phyloP scores from a whole-genome alignment of 2,113 vertebrate species.

The Perca schrenkii region DNA sequence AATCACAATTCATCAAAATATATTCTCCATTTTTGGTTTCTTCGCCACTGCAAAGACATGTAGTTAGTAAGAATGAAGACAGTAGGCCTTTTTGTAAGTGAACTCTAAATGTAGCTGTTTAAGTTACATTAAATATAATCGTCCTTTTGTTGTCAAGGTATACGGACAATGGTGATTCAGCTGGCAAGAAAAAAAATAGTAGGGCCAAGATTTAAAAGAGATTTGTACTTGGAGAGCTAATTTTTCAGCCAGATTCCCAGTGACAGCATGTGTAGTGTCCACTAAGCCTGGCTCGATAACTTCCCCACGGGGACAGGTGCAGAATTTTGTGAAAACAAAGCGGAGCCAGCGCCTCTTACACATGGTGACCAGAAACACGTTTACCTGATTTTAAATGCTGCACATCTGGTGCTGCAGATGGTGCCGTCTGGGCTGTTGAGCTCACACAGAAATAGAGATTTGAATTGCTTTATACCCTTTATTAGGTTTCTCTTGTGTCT shows the following conservation, averaged over 20 bases:
- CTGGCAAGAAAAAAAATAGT: neutral
- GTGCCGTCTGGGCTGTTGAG: slow-evolving; percentile 20
- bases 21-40: neutral
- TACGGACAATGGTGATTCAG: neutral
- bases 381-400: slow-evolving; percentile 58
- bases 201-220: neutral
- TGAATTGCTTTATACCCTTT: slow-evolving; percentile 23
- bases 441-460: slow-evolving; percentile 35
- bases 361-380: slow-evolving; percentile 49
- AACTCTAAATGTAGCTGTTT: slow-evolving; percentile 12
- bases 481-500: slow-evolving; percentile 36
- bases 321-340: slow-evolving; percentile 24
- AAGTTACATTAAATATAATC: slow-evolving; percentile 19
- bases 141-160: slow-evolving; percentile 4
- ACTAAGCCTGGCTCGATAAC: slow-evolving; percentile 25
- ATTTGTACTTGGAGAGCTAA: neutral
- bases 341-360: slow-evolving; percentile 15
- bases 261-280: slow-evolving; percentile 29
- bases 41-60: neutral
- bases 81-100: neutral
- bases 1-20: too few species aligned
- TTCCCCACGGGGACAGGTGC: slow-evolving; percentile 19
- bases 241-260: slow-evolving; percentile 39
- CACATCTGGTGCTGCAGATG: slow-evolving; percentile 68
- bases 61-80: neutral